Base-by-base conservation (phyloP, 2,888 invertebrate genomes). In the Tolmerus cingulatus region DNA sequence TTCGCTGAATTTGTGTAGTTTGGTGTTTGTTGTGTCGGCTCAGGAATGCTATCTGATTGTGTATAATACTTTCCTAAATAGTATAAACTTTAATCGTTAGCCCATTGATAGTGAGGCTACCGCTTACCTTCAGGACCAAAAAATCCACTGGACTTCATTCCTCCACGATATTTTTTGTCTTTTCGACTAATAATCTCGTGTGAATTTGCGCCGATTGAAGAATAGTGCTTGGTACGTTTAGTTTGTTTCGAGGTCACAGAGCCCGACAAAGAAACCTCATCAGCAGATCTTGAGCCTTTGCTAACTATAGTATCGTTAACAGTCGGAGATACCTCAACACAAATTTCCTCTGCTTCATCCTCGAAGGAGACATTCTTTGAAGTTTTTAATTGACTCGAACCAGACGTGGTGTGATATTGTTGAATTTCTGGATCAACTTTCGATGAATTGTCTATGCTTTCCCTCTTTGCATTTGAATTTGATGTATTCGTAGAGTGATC, bases 41-140 rank as follows among this genome's bases (percentile, higher is more conserved):
- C 88, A 79, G 88, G 82, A 88, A 87, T 87, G 87, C 86, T 88
- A 46, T 87, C 87, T 86, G 87, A 78, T 78, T 88, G 88, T 82
- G 87, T 86, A 46, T 86, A 82, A 79, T 88, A 88, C 86, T 88
- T 88, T 51, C 88, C 88, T 88, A 78, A 46, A 87, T 78, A 40
- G n/a, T 30, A 86, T 66, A 12, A 30, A 74, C 16, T 66, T 27
- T n/a, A 74, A 87, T 79, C 30, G 74, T 81, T 7, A 7, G 19
- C 37, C 3, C 14, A 81, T 7, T 51, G 2, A 19, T 51, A 51
- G 51, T 79, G 34, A 66, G 19, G 46, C 23, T 16, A 51, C 23
- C 43, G 14, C 43, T 82, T 88, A 89, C 90, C 90, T 89, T 90
- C 89, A 37, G 87, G 86, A 9, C 90, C 90, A 87, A 90, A 90